Evolutionary conservation across 2,113 vertebrate species (phyloP).

Genomic region (Lagopus leucura): DNA sequence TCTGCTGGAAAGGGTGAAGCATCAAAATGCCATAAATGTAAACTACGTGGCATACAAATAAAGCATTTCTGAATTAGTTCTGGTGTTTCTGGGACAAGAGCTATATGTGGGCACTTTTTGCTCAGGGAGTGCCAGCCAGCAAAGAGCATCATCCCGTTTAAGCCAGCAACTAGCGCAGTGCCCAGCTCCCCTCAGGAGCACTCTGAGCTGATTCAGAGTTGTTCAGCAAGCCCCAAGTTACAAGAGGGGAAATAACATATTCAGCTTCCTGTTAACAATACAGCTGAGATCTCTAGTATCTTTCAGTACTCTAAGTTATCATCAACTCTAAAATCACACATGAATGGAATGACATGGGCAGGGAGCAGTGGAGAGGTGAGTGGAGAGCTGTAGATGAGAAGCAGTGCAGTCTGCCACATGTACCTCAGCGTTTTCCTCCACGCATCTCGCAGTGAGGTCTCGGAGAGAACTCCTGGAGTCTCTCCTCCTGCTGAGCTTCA

Average conservation of each 20-base stretch:
- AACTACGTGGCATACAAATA: neutral
- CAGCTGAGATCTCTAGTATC: no score
- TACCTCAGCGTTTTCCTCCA: rapidly evolving
- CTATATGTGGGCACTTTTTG: rapidly evolving
- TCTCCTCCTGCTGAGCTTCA: neutral
- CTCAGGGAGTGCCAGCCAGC: neutral
- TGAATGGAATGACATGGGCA: neutral
- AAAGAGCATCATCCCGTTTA: neutral
- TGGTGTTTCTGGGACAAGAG: neutral
- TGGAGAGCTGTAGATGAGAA: neutral
- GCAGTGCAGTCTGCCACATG: rapidly evolving
- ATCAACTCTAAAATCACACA: neutral
- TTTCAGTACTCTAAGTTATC: neutral
- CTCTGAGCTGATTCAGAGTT: neutral
- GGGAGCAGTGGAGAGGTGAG: neutral
- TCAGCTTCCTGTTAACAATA: neutral
- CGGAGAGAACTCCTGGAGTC: neutral
- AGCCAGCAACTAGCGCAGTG: rapidly evolving
- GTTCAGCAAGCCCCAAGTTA: neutral
- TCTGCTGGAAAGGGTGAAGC: neutral
- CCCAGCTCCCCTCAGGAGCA: neutral
- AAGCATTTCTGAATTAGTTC: neutral
- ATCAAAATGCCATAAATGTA: neutral
- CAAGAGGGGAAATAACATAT: neutral
- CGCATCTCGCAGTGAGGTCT: rapidly evolving